These are phyloP conservation scores for Lagopus muta DNA, from an alignment of 2,113 vertebrate genomes.

Conservation along the genomic window DNA sequence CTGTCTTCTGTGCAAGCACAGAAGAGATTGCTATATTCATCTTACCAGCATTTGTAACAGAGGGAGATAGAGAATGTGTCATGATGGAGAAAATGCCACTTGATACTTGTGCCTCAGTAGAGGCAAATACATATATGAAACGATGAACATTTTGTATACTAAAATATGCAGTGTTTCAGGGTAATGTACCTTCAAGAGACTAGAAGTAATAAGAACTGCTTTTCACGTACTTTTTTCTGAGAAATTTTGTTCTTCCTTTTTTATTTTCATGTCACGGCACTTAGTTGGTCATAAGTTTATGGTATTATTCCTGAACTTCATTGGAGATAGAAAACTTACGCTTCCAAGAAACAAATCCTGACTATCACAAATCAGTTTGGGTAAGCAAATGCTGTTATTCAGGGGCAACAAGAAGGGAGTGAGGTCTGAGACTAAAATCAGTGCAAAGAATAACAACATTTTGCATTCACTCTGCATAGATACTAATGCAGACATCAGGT, in stretches of 20 bases:
- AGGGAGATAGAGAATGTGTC: not conserved
- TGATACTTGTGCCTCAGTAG: not conserved
- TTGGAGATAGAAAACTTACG: not conserved
- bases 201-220: not conserved
- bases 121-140: not conserved
- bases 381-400: not conserved
- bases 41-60: not conserved
- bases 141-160: not conserved
- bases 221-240: not conserved
- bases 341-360: not conserved
- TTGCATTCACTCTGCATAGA: not conserved
- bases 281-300: not conserved
- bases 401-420: not conserved
- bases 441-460: not conserved
- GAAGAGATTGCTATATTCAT: not conserved
- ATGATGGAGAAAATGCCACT: not conserved
- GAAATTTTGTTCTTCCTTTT: not conserved
- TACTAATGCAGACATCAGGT: not conserved
- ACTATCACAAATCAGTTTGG: not conserved
- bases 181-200: not conserved
- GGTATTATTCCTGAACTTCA: not conserved
- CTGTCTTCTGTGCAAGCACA: not conserved
- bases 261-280: not conserved
- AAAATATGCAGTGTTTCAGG: not conserved
- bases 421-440: not conserved